These are phyloP conservation scores for Luperina nickerlii DNA, from an alignment of 2,888 invertebrate genomes.

Conservation along the genomic window DNA sequence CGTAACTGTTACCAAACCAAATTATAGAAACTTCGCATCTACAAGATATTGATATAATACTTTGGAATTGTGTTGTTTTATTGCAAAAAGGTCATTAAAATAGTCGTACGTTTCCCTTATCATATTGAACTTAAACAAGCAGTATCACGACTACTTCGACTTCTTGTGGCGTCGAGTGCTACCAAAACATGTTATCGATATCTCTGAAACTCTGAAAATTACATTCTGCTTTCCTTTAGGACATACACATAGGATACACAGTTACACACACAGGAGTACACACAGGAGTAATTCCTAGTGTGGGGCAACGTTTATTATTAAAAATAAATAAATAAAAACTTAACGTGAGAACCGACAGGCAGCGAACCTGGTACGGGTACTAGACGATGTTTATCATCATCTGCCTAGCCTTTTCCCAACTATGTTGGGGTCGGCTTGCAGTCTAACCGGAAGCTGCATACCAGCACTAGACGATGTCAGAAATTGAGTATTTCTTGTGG, in stretches of 20 bases:
- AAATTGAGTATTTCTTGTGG: background rate
- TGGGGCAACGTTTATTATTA: too few species aligned
- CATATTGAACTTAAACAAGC: background rate
- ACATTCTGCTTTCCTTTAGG: slow-evolving; percentile 8
- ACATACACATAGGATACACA: background rate
- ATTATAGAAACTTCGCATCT: background rate
- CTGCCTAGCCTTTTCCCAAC: too few species aligned
- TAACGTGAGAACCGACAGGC: slow-evolving; percentile 8
- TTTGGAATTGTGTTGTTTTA: background rate
- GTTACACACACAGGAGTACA: too few species aligned
- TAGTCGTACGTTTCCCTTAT: background rate
- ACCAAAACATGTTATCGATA: slow-evolving; percentile 28
- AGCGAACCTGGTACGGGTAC: background rate
- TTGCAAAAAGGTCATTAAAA: background rate
- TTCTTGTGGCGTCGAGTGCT: background rate
- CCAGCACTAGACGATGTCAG: background rate
- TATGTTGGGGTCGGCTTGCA: too few species aligned
- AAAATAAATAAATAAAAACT: too few species aligned
- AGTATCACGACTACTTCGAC: slow-evolving; percentile 9
- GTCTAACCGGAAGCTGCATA: too few species aligned
- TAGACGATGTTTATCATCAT: too few species aligned
- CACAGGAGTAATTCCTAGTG: too few species aligned
- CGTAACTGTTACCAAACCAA: background rate
- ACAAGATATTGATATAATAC: background rate
- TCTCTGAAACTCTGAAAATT: slow-evolving; percentile 18